Conservation (phyloP, 2,797 vertebrate species). For the Falco naumanni region DNA sequence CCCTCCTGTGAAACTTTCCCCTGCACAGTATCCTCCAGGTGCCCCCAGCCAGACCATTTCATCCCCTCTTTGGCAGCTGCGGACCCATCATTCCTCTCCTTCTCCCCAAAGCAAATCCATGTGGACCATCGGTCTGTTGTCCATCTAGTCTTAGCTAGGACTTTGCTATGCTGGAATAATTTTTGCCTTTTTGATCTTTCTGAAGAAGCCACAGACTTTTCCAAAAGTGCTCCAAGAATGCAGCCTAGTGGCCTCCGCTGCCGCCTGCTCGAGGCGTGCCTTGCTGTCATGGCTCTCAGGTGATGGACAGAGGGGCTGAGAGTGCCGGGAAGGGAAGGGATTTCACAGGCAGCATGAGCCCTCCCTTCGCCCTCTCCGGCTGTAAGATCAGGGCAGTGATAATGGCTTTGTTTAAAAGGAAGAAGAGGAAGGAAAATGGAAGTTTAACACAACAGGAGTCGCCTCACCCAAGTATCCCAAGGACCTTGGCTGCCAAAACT, state of each 20-base stretch:
- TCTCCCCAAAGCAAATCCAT: neutral
- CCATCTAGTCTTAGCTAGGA: neutral
- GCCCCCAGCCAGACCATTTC: neutral
- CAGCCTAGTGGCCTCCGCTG: neutral
- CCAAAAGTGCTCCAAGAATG: constrained; percentile 7
- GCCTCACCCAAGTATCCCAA: constrained; percentile 14
- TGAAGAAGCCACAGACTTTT: neutral
- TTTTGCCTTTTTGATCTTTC: neutral
- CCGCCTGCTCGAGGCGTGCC: neutral
- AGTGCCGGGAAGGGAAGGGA: neutral
- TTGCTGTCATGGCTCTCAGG: neutral
- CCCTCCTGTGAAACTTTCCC: neutral
- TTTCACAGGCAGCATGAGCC: neutral
- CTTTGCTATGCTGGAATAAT: neutral
- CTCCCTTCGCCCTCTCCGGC: neutral
- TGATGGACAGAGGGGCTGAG: neutral
- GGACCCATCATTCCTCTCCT: neutral
- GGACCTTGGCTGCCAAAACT: constrained; percentile 22
- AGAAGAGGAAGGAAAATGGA: constrained; percentile 67
- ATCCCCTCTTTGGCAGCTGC: neutral
- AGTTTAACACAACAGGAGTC: constrained; percentile 38
- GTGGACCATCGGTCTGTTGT: neutral
- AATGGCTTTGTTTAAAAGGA: constrained; percentile 65
- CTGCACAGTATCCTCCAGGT: neutral
- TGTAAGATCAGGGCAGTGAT: constrained; percentile 34